Conservation (phyloP, 2,797 vertebrate species). For the Streptopelia turtur region DNA sequence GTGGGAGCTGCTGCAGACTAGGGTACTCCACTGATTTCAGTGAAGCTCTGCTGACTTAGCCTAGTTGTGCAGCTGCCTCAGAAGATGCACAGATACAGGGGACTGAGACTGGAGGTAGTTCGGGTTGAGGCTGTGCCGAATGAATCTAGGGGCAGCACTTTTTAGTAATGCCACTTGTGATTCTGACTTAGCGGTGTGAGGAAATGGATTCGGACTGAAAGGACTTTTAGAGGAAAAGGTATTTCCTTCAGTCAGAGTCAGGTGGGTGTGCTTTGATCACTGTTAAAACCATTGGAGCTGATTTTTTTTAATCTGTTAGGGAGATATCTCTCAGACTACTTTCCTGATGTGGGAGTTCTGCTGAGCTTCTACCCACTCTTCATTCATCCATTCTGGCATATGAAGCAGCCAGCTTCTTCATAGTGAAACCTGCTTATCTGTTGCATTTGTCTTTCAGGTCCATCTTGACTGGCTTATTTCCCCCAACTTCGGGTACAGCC, state of each 20-base stretch:
- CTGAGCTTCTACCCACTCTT: not conserved
- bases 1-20: not conserved
- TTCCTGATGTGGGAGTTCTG: not conserved
- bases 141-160: not conserved
- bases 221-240: not conserved
- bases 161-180: not conserved
- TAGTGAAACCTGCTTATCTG: not conserved
- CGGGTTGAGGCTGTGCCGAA: not conserved
- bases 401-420: not conserved
- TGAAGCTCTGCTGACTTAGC: not conserved
- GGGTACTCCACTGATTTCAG: not conserved
- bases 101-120: not conserved
- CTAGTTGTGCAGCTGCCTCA: not conserved
- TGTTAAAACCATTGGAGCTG: not conserved
- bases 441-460: slow-evolving; percentile 84
- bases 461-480: slow-evolving; percentile 96
- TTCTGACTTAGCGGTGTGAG: not conserved
- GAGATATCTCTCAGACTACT: not conserved
- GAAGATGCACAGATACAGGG: not conserved
- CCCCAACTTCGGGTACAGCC: slow-evolving; percentile 95
- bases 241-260: not conserved
- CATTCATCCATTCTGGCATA: not conserved
- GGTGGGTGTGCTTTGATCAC: not conserved
- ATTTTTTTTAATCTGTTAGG: not conserved
- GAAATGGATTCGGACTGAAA: not conserved